phyloP scores from a whole-genome alignment of 2,797 vertebrate species.

The Lacerta viridis region DNA sequence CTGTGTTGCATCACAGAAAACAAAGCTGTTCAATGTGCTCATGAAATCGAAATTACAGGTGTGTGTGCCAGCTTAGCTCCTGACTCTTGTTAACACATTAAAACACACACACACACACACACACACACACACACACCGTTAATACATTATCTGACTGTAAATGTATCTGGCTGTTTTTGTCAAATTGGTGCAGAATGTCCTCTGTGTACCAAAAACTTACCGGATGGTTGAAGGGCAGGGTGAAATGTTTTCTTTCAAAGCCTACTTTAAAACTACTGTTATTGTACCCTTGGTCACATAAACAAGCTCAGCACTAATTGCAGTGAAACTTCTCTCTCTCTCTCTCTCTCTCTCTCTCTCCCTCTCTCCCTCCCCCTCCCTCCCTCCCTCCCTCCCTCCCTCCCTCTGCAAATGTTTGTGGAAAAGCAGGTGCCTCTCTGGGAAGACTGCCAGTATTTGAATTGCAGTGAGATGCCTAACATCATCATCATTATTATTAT shows the following conservation, averaged over 20 bases:
- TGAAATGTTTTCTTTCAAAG: neutral
- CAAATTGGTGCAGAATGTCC: neutral
- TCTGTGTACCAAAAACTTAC: neutral
- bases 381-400: neutral
- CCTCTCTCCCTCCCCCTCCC: neutral
- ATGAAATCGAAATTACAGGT: slow-evolving; percentile 18
- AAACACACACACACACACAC: too few relatives aligned
- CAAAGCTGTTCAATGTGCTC: neutral
- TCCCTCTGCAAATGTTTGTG: neutral
- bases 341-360: neutral
- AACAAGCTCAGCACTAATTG: neutral
- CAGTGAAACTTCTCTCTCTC: neutral
- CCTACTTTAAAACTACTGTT: neutral
- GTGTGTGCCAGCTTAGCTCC: neutral
- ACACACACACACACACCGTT: neutral
- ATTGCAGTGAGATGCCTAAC: neutral
- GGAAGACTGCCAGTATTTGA: neutral
- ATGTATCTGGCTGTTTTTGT: slow-evolving; percentile 6
- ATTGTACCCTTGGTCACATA: neutral
- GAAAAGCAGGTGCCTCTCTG: neutral
- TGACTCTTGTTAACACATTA: slow-evolving; percentile 19
- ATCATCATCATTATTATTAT: too few relatives aligned
- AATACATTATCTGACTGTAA: neutral
- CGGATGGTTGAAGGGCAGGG: neutral
- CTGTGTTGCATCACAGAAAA: neutral